Evolutionary conservation across 2,888 invertebrate genomes (phyloP), one percentile per base, ranked within the genome.

Genomic region (Onthophagus sagittarius): DNA sequence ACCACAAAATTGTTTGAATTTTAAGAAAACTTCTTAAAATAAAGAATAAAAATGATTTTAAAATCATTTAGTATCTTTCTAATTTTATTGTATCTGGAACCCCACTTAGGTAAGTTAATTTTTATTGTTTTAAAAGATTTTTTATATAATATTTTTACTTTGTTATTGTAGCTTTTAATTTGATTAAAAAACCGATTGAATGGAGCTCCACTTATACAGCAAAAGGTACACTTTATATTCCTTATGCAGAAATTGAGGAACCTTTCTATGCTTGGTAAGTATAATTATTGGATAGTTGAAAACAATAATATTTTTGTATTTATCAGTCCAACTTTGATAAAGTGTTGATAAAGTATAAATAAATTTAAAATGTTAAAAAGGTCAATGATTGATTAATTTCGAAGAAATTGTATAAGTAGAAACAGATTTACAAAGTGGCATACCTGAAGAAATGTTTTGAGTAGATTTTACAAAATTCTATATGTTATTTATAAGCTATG

Each of bases 211-310:
- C 90, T 0, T 95, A 95, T 82, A 90, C 91, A 0, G 92, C 93
- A 0, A 92, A 92, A 81, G 96, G 95, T 2, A 88, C 91, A 2
- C 85, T 98, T 31, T 90, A 89, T 78, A 94, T 98, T 77, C 98
- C 98, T 0, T 98, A 97, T 86, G 97, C 97, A 0, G 98, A 98
- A 86, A 91, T 98, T 70, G 89, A 89, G 23, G 98, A 98, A 84
- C 97, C 97, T 0, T 97, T 98, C 83, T 92, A 90, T 81, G 95
- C 94, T 11, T 97, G 94, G 93, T 90, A 82, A 88, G 87, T 82
- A 15, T 77, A n/a, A n/a, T n/a, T n/a, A n/a, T n/a, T n/a, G n/a
- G n/a, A n/a, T n/a, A 14, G 63, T 15, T 63, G 13, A 62, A 13
- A 62, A 62, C n/a, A 62, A 62, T 62, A 62, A 62, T 62, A 13